These are phyloP conservation scores for Sapajus apella DNA, from an alignment of 2,113 vertebrate species.

Conservation along the genomic window DNA sequence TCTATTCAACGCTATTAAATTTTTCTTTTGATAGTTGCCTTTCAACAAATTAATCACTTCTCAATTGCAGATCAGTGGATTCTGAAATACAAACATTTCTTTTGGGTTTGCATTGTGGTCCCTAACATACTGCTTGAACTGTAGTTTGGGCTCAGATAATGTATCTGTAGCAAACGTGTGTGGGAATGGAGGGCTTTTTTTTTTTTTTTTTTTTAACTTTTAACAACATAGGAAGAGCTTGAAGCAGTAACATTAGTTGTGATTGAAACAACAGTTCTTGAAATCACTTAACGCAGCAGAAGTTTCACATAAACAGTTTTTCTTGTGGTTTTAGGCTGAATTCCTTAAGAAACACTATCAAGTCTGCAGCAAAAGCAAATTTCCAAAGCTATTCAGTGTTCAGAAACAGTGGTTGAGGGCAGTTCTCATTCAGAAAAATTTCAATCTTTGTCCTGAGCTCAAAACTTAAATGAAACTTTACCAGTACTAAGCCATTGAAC, in stretches of 20 bases:
- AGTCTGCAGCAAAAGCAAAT: background rate
- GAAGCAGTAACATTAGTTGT: background rate
- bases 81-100: background rate
- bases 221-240: background rate
- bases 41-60: background rate
- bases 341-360: background rate
- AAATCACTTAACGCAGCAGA: background rate
- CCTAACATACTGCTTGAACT: background rate
- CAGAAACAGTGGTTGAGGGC: background rate
- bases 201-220: background rate
- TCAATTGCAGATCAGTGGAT: background rate
- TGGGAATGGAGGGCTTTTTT: background rate
- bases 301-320: background rate
- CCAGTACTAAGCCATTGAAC: background rate
- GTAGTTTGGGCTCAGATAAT: no score
- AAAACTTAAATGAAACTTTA: background rate
- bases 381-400: background rate
- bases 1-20: background rate
- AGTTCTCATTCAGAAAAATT: background rate
- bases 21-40: background rate
- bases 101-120: background rate
- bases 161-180: background rate
- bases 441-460: background rate
- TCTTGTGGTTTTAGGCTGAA: background rate
- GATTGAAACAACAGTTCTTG: background rate